phyloP scores from a whole-genome alignment of 1,140 invertebrate genomes.

The Cepaea nemoralis region DNA sequence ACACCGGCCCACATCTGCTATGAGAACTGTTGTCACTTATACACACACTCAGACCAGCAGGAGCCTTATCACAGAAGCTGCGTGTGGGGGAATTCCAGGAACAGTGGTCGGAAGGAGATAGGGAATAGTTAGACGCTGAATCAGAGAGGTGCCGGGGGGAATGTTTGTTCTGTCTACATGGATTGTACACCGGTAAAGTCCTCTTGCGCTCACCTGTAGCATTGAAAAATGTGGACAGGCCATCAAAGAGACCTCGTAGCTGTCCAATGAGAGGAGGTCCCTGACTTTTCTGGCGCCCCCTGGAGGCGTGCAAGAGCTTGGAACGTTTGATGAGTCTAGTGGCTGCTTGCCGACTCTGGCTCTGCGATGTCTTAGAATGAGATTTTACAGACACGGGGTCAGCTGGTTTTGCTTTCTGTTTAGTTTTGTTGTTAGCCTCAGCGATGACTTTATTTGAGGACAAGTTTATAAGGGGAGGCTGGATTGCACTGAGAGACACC shows the following conservation, averaged over 20 bases:
- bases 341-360: slow-evolving; percentile 62
- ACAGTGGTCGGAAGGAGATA: slow-evolving; percentile 4
- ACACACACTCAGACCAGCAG: slow-evolving; percentile 38
- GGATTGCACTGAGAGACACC: slow-evolving; percentile 63
- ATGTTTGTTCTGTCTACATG: slow-evolving; percentile 42
- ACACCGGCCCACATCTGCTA: slow-evolving; percentile 16
- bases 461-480: slow-evolving; percentile 23
- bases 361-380: slow-evolving; percentile 15
- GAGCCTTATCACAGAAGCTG: slow-evolving; percentile 25
- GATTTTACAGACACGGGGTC: background rate
- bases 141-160: background rate
- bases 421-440: slow-evolving; percentile 3
- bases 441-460: background rate
- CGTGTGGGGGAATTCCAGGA: slow-evolving; percentile 19
- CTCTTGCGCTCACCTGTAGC: slow-evolving; percentile 77
- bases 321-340: slow-evolving; percentile 67
- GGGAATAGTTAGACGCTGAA: background rate
- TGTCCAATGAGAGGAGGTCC: slow-evolving; percentile 76
- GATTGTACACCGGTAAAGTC: slow-evolving; percentile 59
- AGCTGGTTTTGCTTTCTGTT: slow-evolving; percentile 17
- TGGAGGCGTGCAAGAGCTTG: slow-evolving; percentile 64
- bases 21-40: slow-evolving; percentile 23
- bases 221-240: slow-evolving; percentile 86
- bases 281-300: slow-evolving; percentile 53
- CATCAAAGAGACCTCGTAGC: slow-evolving; percentile 84